phyloP scores from a whole-genome alignment of 2,888 invertebrate genomes.

The Ecdyonurus torrentis region DNA sequence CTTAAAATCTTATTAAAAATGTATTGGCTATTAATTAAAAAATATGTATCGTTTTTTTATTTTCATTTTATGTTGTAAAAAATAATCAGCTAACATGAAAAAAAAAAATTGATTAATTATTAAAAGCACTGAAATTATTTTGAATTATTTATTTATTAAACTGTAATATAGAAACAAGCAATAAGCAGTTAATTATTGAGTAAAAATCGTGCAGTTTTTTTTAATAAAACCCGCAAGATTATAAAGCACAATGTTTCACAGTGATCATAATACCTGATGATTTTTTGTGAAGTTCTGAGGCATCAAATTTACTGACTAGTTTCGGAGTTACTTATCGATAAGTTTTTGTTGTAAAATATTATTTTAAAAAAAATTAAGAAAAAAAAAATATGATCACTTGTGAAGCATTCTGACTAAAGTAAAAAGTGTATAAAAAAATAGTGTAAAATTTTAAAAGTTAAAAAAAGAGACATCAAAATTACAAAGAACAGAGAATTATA shows the following conservation, averaged over 20 bases:
- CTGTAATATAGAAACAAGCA: neutral
- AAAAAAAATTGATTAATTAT: too few relatives aligned
- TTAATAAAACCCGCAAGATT: neutral
- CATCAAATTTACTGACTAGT: neutral
- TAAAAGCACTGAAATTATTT: too few relatives aligned
- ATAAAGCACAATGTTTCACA: constrained; percentile 11
- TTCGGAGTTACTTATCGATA: neutral
- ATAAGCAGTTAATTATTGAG: neutral
- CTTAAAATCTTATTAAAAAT: too few relatives aligned
- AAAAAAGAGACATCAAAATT: constrained; percentile 7
- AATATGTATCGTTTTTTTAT: too few relatives aligned
- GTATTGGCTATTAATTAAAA: too few relatives aligned
- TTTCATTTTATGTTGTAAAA: too few relatives aligned
- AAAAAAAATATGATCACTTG: constrained; percentile 16
- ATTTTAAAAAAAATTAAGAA: constrained; percentile 9
- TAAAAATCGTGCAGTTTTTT: neutral
- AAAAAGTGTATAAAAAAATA: constrained; percentile 14
- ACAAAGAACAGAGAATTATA: constrained; percentile 6
- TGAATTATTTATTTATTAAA: too few relatives aligned
- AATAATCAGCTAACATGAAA: too few relatives aligned
- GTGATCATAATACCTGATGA: constrained; percentile 14
- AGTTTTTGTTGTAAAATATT: constrained; percentile 3
- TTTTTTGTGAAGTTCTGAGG: neutral
- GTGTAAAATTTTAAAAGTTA: constrained; percentile 12
- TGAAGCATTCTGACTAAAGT: constrained; percentile 14